phyloP scores from a whole-genome alignment of 2,888 invertebrate species.

The Ormyrus nitidulus region DNA sequence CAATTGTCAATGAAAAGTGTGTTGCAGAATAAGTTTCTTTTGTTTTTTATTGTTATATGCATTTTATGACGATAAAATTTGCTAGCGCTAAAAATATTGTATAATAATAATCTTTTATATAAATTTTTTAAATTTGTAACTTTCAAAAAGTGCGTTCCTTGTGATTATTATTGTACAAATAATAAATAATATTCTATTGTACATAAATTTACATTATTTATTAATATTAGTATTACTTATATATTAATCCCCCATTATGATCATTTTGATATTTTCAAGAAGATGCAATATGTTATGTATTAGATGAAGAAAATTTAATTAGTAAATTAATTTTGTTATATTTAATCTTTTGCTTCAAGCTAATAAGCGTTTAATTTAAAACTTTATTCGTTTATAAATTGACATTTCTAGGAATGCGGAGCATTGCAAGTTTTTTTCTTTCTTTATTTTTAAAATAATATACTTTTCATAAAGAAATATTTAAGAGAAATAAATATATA shows the following conservation, averaged over 20 bases:
- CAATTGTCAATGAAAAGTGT: conserved; percentile 18
- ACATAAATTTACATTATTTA: conserved; percentile 11
- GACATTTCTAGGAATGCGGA: no score
- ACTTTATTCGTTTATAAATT: no score
- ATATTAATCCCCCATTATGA: neutral
- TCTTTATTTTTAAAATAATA: no score
- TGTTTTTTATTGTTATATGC: conserved; percentile 19
- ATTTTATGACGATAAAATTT: conserved; percentile 24
- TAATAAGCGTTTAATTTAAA: no score
- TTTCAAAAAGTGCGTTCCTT: conserved; percentile 23
- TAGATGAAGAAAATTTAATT: no score
- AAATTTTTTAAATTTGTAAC: conserved; percentile 34
- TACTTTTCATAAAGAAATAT: no score
- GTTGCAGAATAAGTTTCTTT: neutral
- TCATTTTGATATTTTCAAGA: no score
- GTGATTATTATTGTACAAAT: conserved; percentile 37
- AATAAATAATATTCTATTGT: conserved; percentile 31
- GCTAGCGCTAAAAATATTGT: neutral
- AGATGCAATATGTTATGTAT: no score
- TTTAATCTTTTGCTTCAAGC: no score
- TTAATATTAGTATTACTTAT: conserved; percentile 2
- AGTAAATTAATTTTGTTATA: no score
- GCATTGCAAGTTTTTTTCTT: no score
- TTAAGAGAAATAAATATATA: no score
- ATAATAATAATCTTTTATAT: conserved; percentile 29